Base-by-base conservation (phyloP, 2,113 vertebrate genomes). In the Myrmecophaga tridactyla region DNA sequence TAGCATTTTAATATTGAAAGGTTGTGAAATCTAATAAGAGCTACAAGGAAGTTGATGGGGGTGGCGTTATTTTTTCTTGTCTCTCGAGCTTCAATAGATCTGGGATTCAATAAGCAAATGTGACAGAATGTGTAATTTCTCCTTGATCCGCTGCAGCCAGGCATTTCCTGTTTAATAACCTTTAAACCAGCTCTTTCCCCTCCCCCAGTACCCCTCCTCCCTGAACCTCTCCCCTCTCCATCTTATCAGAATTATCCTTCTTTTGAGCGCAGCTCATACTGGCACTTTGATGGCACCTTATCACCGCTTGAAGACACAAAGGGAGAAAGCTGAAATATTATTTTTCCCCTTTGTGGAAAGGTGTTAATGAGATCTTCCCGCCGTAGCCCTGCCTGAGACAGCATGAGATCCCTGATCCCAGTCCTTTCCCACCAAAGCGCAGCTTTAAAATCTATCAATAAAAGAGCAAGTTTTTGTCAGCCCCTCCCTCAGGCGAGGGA, bases 101-200 rank as follows among this genome's bases (percentile, higher is more conserved):
- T 96, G 92, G 98, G 97, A 98, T 98, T 98, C 98, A 98, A 98
- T 98, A 98, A 98, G 98, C 98, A 98, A 98, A 98, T 98, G 98
- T 98, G 98, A 98, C 98, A 98, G 98, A 98, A 98, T 98, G 97
- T 98, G 98, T 98, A 98, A 98, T 98, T 98, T 98, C 98, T 97
- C 98, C 97, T 98, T 97, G 98, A 98, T 98, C 98, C 95, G 15
- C 34, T 23, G 36, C 83, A 94, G 98, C 97, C 67, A 97, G 97
- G 96, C 4, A 12, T 97, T 98, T 98, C 98, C 98, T 98, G 98
- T 92, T 95, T 98, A 98, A 98, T 98, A 98, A 98, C 97, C 98
- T n/a, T 98, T 97, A 97, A 96, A 95, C 95, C 94, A 72, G 95
- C 11, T 0, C 2, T 29, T 81, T 86, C 90, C 65, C 73, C 41